Evolutionary conservation across 2,113 vertebrate species (phyloP), one percentile per base, ranked within the genome.

Genomic region (Carlito syrichta): DNA sequence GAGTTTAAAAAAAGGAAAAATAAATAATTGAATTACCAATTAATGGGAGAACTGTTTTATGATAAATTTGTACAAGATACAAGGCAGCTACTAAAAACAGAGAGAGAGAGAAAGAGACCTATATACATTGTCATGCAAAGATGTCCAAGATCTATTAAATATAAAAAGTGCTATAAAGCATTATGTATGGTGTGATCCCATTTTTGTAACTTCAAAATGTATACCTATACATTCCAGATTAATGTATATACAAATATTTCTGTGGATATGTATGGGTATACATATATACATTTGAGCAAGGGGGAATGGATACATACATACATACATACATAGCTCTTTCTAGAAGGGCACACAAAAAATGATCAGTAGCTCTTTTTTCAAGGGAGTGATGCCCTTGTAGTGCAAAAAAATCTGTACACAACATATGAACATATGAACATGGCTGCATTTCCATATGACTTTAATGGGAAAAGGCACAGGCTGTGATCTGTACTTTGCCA

Each of bases 321-420:
- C 40, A n/a, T 22, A 2, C 14, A 16, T 27, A 32, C 71, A 50
- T 17, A 73, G 3, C 60, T 19, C 23, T 45, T 69, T 91, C 38
- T 91, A 9, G 32, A 66, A 95, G 77, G 30, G 43, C 16, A 76
- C 9, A 20, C 5, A 22, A 19, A 23, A 73, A 73, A 43, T 20
- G 52, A 63, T 56, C 2, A 48, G 7, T 22, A 77, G 23, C 11
- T 27, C 23, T 89, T 52, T 88, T 78, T 89, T 91, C 25, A 2
- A n/a, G 73, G 19, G 13, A 38, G 20, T n/a, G 62, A n/a, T 35
- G 8, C 19, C 19, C 0, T 11, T 9, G 4, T 0, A 10, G 9
- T 20, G 1, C 0, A 16, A 91, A 81, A 30, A 45, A 69, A 32
- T 10, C 17, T 3, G 1, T 11, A 11, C 76, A 54, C 1, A 4